Percentiles rank a stretch among this genome's conserved stretches.
Evolutionary conservation across 2,113 vertebrate genomes (phyloP).

Genomic region (Tragelaphus buxtoni): DNA sequence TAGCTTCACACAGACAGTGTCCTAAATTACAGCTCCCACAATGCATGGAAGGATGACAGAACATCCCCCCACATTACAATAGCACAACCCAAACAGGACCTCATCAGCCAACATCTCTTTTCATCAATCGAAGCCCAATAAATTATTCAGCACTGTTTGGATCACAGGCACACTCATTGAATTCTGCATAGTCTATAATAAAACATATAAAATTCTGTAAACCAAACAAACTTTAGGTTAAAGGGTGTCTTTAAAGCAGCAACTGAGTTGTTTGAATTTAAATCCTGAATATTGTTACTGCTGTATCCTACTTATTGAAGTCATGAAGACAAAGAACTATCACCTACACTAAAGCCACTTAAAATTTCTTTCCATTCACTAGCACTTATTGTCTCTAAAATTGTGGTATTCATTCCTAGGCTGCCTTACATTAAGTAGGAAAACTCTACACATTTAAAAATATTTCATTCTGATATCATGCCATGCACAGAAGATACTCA

Average conservation of each 20-base stretch:
- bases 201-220: not conserved
- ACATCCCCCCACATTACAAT: not conserved
- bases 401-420: not conserved
- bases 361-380: not conserved
- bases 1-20: not conserved
- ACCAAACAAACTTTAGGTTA: not conserved
- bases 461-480: not conserved
- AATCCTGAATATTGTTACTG: not conserved
- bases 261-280: not conserved
- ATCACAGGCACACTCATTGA: not conserved
- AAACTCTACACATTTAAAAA: not conserved
- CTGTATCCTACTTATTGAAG: not conserved
- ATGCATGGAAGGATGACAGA: not conserved
- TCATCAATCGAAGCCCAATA: not conserved
- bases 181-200: not conserved
- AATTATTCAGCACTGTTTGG: slow-evolving; percentile 26
- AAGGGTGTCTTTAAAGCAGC: not conserved
- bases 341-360: not conserved
- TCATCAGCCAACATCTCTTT: not conserved
- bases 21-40: not conserved
- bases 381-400: not conserved
- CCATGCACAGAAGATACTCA: not conserved
- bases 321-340: slow-evolving; percentile 14
- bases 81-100: not conserved
- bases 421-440: not conserved